These are phyloP conservation scores for Pseudonaja textilis DNA, from an alignment of 2,113 vertebrate species.

Conservation along the genomic window DNA sequence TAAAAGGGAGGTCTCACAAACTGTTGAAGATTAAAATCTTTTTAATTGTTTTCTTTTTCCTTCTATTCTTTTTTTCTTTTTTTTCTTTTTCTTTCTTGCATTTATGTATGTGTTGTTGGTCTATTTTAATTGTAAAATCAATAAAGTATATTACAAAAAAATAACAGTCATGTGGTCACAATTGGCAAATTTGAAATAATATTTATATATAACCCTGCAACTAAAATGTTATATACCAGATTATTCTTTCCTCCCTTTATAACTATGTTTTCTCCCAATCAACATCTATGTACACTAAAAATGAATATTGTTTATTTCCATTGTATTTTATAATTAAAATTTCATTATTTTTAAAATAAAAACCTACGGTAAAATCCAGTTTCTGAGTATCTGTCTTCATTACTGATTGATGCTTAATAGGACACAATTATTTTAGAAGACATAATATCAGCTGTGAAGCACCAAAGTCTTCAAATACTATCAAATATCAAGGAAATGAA, in stretches of 20 bases:
- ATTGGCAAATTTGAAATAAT: background rate
- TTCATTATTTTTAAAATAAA: background rate
- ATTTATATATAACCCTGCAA: background rate
- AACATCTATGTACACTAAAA: background rate
- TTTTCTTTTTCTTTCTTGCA: too few species aligned
- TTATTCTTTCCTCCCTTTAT: background rate
- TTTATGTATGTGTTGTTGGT: too few species aligned
- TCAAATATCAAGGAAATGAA: background rate
- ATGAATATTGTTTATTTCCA: background rate
- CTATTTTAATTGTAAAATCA: too few species aligned
- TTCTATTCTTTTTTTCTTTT: too few species aligned
- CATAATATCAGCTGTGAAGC: background rate
- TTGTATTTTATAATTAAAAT: background rate
- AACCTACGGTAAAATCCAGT: background rate
- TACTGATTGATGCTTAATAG: background rate
- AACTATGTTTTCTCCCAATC: background rate
- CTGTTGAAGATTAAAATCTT: too few species aligned
- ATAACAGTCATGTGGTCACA: background rate
- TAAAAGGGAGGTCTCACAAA: too few species aligned
- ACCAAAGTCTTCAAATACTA: background rate
- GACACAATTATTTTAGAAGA: background rate
- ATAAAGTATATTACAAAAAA: too few species aligned
- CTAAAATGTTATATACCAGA: background rate
- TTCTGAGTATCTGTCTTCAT: background rate
- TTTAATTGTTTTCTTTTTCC: too few species aligned